Percentiles rank a stretch among this genome's conserved stretches.
Evolutionary conservation across 2,888 invertebrate species (phyloP).

Genomic region (Myathropa florea): DNA sequence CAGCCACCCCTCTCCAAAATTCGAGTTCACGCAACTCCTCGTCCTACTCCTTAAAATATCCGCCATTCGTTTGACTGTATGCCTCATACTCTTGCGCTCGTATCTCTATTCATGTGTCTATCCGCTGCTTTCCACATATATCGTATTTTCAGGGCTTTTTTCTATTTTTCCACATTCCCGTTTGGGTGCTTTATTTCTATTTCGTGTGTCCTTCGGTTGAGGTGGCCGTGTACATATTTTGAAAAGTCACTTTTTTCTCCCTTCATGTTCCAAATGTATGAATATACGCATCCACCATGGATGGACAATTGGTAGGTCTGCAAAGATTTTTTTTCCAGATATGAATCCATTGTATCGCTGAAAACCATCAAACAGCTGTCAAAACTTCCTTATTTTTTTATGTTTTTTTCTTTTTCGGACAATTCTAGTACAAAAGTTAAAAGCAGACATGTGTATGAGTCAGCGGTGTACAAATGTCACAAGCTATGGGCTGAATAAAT

Average conservation of each 20-base stretch:
- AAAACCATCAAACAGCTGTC: conserved; percentile 22
- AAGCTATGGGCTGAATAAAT: no score
- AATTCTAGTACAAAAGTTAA: neutral
- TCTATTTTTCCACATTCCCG: conserved; percentile 16
- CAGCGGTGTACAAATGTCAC: no score
- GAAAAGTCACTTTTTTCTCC: neutral
- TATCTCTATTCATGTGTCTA: conserved; percentile 60
- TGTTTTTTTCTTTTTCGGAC: neutral
- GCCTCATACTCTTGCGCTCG: neutral
- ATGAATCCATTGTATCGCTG: neutral
- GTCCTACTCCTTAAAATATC: conserved; percentile 62
- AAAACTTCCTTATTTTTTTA: neutral
- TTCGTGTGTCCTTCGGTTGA: conserved; percentile 47
- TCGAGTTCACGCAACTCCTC: conserved; percentile 57
- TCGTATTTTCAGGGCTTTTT: conserved; percentile 10
- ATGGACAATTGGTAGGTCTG: neutral
- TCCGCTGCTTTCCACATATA: conserved; percentile 33
- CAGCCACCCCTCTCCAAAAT: conserved; percentile 24
- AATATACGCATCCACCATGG: neutral
- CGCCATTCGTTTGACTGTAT: conserved; percentile 40
- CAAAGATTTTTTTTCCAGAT: neutral
- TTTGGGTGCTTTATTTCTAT: conserved; percentile 36
- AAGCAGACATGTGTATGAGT: neutral
- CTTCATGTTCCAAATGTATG: neutral
- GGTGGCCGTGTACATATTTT: conserved; percentile 27